Evolutionary conservation across 2,797 vertebrate genomes (phyloP).

Genomic region (Artibeus lituratus): DNA sequence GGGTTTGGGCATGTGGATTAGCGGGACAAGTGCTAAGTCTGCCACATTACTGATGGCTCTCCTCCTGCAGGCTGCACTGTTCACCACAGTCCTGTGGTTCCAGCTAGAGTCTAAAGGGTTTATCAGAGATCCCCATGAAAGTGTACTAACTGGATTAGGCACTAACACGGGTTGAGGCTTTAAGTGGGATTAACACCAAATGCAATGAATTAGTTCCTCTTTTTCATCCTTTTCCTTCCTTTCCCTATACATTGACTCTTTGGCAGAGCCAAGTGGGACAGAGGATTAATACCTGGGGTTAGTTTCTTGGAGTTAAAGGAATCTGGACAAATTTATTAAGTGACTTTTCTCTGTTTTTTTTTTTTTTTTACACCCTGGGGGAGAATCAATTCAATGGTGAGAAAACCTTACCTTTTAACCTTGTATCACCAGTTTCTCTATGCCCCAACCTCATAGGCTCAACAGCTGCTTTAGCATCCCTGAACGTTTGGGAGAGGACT

Average conservation of each 20-base stretch:
- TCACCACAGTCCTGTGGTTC: slow-evolving; percentile 71
- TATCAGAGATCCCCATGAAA: slow-evolving; percentile 81
- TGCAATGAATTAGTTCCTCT: slow-evolving; percentile 72
- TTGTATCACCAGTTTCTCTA: neutral
- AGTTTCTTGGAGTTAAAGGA: slow-evolving; percentile 7
- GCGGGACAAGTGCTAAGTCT: slow-evolving; percentile 68
- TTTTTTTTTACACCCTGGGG: neutral
- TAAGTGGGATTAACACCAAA: slow-evolving; percentile 80
- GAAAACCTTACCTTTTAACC: neutral
- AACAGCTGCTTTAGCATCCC: neutral
- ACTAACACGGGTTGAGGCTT: slow-evolving; percentile 81
- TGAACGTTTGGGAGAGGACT: neutral
- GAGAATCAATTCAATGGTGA: neutral
- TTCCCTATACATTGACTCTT: neutral
- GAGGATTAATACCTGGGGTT: neutral
- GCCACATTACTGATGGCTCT: slow-evolving; percentile 72
- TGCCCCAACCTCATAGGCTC: neutral
- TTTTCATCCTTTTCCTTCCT: slow-evolving; percentile 65
- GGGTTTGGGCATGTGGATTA: slow-evolving; percentile 64
- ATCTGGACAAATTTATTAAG: neutral
- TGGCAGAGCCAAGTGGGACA: neutral
- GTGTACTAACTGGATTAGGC: slow-evolving; percentile 83
- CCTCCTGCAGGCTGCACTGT: slow-evolving; percentile 74
- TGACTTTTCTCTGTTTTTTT: neutral
- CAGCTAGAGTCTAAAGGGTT: slow-evolving; percentile 81